Base-by-base conservation (phyloP, 2,888 invertebrate genomes). In the Nomada goodeniana region DNA sequence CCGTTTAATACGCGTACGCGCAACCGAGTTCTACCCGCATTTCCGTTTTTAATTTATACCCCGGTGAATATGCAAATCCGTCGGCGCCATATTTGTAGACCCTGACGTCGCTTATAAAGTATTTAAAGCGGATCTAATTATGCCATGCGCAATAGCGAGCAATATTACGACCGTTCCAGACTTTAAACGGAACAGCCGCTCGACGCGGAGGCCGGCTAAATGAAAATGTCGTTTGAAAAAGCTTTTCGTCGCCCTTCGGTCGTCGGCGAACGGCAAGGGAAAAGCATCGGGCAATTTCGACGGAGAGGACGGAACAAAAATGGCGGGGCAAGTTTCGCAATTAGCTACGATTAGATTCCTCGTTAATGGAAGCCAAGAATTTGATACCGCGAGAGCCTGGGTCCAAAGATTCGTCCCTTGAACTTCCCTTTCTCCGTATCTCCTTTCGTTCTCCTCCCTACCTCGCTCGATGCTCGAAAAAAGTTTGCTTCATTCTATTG, bases 401-500 rank as follows among this genome's bases (percentile, higher is more conserved):
- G 47, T 13, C 15, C 13, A 11, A 47, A 36, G 20, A 70, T 36
- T 11, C 59, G n/a, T 15, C 50, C 60, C 20, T 29, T 9, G 42
- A 76, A 73, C 50, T 76, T 80, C 20, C 42, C 23, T 67, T 29
- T 29, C 63, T 63, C 50, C 61, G 26, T 26, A 70, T 23, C 55
- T 42, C 13, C 52, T 29, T 4, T 2, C n/a, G 10, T 50, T 29
- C 55, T 44, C 11, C 57, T 20, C 26, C 60, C 47, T 29, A 29
- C 59, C 26, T 63, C 57, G 11, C 36, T 1, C 47, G 11, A 61
- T 36, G 42, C 75, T 57, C 70, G 73, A 83, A 63, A 72, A 69
- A 73, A 57, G 26, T 50, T 74, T 53, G 63, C 53, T 53, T 44
- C 36, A 59, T 53, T 72, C 59, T 70, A 67, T 80, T 83, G 76